Evolutionary conservation across 2,113 vertebrate species (phyloP).

Genomic region (Nannobrachium achirus): DNA sequence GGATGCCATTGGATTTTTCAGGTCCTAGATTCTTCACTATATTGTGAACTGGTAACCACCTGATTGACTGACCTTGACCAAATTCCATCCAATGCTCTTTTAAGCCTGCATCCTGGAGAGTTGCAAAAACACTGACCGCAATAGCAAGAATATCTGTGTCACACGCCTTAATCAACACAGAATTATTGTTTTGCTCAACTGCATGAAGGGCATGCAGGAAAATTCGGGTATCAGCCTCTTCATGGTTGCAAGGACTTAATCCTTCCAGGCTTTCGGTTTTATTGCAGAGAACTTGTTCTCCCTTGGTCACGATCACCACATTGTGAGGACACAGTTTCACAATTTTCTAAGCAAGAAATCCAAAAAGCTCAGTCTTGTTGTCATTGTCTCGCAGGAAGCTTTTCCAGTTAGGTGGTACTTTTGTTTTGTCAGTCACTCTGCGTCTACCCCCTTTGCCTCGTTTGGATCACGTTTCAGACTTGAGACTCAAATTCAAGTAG

Average conservation of each 20-base stretch:
- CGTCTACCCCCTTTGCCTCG: not conserved
- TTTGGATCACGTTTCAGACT: not conserved
- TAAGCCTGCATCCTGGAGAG: not conserved
- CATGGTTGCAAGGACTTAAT: too few species aligned
- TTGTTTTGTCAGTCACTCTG: slow-evolving; percentile 2
- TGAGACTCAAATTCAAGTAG: too few species aligned
- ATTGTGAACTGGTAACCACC: not conserved
- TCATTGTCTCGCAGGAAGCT: not conserved
- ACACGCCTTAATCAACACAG: too few species aligned
- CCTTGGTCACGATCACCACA: too few species aligned
- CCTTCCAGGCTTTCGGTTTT: too few species aligned
- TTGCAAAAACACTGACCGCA: slow-evolving; percentile 1
- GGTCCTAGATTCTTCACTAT: not conserved
- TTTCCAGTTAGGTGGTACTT: slow-evolving; percentile 7
- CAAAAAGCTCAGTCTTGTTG: slow-evolving; percentile 8
- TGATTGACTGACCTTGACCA: too few species aligned
- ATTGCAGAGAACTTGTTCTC: not conserved
- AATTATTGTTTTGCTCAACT: too few species aligned
- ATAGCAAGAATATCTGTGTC: slow-evolving; percentile 1
- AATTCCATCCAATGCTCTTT: not conserved
- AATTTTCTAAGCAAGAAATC: not conserved
- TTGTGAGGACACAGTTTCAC: not conserved
- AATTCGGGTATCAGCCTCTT: too few species aligned
- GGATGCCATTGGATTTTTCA: not conserved
- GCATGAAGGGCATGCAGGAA: too few species aligned